Evolutionary conservation across 2,113 vertebrate genomes (phyloP), one percentile per base, ranked within the genome.

Genomic region (Trochalopteron elliotii): DNA sequence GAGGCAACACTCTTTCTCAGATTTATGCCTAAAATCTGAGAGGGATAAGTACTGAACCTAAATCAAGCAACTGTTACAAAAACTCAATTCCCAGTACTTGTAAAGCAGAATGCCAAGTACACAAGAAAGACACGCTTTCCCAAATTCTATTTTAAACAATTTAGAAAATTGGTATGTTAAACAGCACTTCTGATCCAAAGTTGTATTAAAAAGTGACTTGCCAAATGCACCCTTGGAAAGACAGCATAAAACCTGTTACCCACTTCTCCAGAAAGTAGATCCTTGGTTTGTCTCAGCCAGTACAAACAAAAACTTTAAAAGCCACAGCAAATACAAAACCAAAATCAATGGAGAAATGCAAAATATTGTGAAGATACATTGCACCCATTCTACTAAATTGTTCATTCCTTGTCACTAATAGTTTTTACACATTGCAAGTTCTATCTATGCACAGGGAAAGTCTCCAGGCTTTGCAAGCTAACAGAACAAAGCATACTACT

Each of bases 391-490:
- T 42, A 83, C 17, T 18, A 37, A 44, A 67, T 4, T 19, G 22
- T 64, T 56, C 24, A 45, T 59, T 74, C 42, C 52, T 78, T 28
- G n/a, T 23, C 23, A 52, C 22, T 31, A n/a, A 11, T 0, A 24
- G 7, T 18, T 64, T 68, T 47, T 33, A 7, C 6, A 31, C 7
- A 12, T 2, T 19, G 22, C 23, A 11, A 49, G 37, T 64, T 55
- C 39, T 47, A 16, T 55, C 39, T 47, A 16, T 2, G 22, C 16
- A 65, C 2, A 0, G 0, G 12, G 15, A 10, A 53, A 39, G 59
- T 37, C 31, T 25, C 15, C 21, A 30, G 31, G 44, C 6, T 44
- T 35, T 22, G 55, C 33, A 25, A 39, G 37, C 19, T 20, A 33
- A 20, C 31, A 74, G 31, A 50, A 87, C 25, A 65, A 52, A 53